A percentile compares a stretch with the other conserved stretches of the same genome.
Evolutionary conservation across 2,888 invertebrate genomes (phyloP).

Genomic region (Leucophora obtusa): DNA sequence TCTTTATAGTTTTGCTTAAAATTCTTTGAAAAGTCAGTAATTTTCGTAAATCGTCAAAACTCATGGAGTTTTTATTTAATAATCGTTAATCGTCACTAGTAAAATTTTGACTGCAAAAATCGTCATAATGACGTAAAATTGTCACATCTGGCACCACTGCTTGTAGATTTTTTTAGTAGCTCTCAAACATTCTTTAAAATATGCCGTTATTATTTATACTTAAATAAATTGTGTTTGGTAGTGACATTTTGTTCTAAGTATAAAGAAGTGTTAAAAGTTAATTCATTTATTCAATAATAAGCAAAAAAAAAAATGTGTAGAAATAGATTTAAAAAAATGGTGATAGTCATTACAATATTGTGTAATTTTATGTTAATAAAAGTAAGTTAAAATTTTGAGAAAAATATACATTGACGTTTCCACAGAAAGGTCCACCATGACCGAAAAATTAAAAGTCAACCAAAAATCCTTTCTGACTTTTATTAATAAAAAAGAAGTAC

Average conservation of each 20-base stretch:
- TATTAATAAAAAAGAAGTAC: no score
- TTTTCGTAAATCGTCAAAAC: no score
- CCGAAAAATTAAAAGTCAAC: neutral
- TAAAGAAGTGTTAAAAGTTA: neutral
- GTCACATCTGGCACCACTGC: no score
- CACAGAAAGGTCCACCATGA: no score
- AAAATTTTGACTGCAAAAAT: no score
- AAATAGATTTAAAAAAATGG: conserved; percentile 14
- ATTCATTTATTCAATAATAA: conserved; percentile 1
- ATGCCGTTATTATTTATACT: neutral
- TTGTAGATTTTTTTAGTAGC: no score
- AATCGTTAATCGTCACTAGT: no score
- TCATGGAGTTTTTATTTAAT: no score
- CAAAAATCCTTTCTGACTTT: neutral
- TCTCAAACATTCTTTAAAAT: neutral
- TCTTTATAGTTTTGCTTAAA: no score
- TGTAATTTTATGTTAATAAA: conserved; percentile 35
- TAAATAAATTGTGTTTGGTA: neutral
- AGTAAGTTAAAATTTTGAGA: conserved; percentile 22
- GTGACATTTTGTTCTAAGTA: neutral
- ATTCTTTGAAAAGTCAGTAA: no score
- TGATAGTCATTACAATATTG: conserved; percentile 21
- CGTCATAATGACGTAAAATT: no score
- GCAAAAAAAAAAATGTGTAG: conserved; percentile 22
- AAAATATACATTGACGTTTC: neutral